phyloP scores from a whole-genome alignment of 2,797 vertebrate species.

The Danio kyathit region DNA sequence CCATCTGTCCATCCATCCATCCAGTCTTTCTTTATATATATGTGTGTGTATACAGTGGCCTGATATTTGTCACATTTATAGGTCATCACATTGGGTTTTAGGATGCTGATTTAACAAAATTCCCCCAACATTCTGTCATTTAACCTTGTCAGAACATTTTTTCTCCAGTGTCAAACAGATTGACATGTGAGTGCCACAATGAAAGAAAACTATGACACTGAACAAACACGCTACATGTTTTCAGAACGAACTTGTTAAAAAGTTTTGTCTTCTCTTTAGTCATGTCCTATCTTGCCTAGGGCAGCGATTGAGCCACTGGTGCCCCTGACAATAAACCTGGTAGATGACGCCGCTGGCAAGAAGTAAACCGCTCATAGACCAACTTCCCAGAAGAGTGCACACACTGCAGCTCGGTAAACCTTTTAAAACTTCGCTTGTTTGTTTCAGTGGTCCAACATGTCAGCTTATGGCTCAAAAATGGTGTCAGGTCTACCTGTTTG shows the following conservation, averaged over 20 bases:
- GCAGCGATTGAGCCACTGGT: neutral
- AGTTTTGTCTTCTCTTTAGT: neutral
- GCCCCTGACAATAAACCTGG: neutral
- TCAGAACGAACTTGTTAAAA: neutral
- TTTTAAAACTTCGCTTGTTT: conserved; percentile 9
- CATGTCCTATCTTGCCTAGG: neutral
- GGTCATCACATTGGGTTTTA: no score
- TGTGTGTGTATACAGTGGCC: no score
- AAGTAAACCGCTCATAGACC: neutral
- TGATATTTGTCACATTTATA: no score
- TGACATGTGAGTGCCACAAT: neutral
- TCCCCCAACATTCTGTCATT: no score
- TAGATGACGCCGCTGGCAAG: neutral
- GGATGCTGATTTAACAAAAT: no score
- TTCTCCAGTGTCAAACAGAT: neutral
- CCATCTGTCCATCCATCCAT: no score
- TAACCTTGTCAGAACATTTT: no score
- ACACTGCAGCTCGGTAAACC: neutral
- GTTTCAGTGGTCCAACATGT: neutral
- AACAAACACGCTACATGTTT: neutral
- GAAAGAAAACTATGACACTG: neutral
- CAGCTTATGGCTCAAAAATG: neutral
- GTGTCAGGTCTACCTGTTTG: neutral
- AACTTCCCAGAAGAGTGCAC: neutral
- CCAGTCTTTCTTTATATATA: no score